Evolutionary conservation across 2,797 vertebrate genomes (phyloP), one percentile per base, ranked within the genome.

Genomic region (Sternotherus odoratus): DNA sequence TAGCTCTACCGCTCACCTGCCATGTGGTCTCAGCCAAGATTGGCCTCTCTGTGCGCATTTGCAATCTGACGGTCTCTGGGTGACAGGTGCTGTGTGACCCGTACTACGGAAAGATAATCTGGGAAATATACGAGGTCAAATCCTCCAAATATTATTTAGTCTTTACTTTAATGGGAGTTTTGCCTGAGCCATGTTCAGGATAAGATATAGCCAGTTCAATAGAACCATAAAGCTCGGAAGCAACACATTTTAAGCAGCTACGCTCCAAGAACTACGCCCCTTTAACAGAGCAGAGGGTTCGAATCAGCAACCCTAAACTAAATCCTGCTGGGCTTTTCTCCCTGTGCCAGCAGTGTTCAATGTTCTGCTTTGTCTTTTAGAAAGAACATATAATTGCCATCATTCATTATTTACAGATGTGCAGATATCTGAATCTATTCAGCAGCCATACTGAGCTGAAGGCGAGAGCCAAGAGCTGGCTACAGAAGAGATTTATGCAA

Each of bases 321-420:
- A 89, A 63, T 89, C 30, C 91, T 97, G 80, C 79, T 87, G 95
- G 90, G 89, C 77, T 96, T 84, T 95, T 60, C 92, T 94, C n/a
- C 48, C 94, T 96, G 23, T 53, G 95, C 97, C 96, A 97, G 85
- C 91, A 91, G 77, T 2, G 48, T 87, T 97, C 94, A 97, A 92
- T 94, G 89, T 88, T 51, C 89, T 93, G 93, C 95, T 97, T 96
- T 95, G 93, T 97, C 75, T 95, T 88, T 89, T 91, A 17, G 57
- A 72, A 87, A 77, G 86, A 88, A 96, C 36, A 72, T 81, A 88
- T 91, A 93, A 88, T 95, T 91, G 96, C 94, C 94, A 90, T 51
- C 24, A 3, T 92, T 96, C 93, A 95, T 96, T 94, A 89, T 94
- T 96, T 97, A 95, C 97, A 97, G 96, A 97, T 66, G 93, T 92